Evolutionary conservation across 2,888 invertebrate genomes (phyloP).

Genomic region (Brachycybe producta): DNA sequence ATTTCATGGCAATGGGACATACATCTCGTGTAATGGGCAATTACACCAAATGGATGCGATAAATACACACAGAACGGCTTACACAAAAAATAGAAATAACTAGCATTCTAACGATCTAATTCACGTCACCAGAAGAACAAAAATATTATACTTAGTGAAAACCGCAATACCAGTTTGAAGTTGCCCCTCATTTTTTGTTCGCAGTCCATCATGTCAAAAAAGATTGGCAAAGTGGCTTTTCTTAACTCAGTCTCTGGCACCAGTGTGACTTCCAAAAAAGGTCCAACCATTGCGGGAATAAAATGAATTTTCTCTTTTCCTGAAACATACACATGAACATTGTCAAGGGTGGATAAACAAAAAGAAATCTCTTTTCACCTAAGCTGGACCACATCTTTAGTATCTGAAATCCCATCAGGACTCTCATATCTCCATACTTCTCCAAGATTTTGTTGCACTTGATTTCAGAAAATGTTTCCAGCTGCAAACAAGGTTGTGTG

Average conservation of each 20-base stretch:
- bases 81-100: too few species aligned
- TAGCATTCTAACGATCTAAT: too few species aligned
- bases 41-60: too few species aligned
- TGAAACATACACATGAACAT: constrained; percentile 28
- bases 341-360: background rate
- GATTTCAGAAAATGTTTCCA: constrained; percentile 67
- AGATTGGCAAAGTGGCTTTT: constrained; percentile 77
- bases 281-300: constrained; percentile 84
- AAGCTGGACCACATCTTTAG: constrained; percentile 81
- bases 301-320: constrained; percentile 75
- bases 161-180: constrained; percentile 50
- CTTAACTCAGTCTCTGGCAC: constrained; percentile 74
- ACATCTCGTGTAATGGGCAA: too few species aligned
- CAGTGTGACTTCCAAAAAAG: constrained; percentile 81
- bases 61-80: too few species aligned
- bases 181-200: constrained; percentile 71
- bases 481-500: constrained; percentile 63
- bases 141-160: too few species aligned
- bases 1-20: too few species aligned
- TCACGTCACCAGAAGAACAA: too few species aligned
- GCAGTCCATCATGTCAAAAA: constrained; percentile 91
- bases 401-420: constrained; percentile 81
- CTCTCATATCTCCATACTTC: constrained; percentile 78
- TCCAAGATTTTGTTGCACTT: constrained; percentile 63
- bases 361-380: constrained; percentile 36